phyloP scores from a whole-genome alignment of 2,888 invertebrate genomes.

The Empis livida region DNA sequence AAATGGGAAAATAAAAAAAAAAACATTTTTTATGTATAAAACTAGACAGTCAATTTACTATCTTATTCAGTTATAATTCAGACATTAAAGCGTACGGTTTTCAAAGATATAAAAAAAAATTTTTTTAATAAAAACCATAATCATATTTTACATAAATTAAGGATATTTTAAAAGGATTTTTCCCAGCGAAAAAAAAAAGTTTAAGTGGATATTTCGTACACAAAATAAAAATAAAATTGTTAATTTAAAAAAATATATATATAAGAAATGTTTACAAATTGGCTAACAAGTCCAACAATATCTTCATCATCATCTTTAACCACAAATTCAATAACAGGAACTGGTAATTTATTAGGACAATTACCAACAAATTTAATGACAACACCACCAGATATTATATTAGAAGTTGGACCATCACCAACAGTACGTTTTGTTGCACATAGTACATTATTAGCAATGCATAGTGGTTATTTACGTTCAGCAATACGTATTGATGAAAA shows the following conservation, averaged over 20 bases:
- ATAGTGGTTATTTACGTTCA: conserved; percentile 59
- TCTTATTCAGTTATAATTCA: conserved; percentile 31
- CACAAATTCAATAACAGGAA: conserved; percentile 5
- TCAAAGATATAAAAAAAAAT: not conserved
- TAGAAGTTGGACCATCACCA: conserved; percentile 47
- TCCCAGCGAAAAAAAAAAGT: no score
- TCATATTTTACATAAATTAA: not conserved
- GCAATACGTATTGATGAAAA: conserved; percentile 38
- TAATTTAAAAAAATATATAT: not conserved
- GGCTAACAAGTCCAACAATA: conserved; percentile 27
- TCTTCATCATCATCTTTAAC: conserved; percentile 8
- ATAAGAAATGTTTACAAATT: conserved; percentile 33
- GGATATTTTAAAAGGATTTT: no score
- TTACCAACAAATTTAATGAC: conserved; percentile 16
- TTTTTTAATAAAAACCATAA: not conserved
- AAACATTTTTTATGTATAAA: conserved; percentile 25
- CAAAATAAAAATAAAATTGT: not conserved
- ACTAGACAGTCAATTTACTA: conserved; percentile 25
- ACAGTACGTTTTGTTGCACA: conserved; percentile 56
- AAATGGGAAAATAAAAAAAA: not conserved
- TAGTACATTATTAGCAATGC: conserved; percentile 47
- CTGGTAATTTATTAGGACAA: conserved; percentile 38
- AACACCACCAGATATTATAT: conserved; percentile 46
- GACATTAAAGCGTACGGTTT: conserved; percentile 20
- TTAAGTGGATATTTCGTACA: no score